Evolutionary conservation across 2,113 vertebrate genomes (phyloP).

Genomic region (Semicossyphus pulcher): DNA sequence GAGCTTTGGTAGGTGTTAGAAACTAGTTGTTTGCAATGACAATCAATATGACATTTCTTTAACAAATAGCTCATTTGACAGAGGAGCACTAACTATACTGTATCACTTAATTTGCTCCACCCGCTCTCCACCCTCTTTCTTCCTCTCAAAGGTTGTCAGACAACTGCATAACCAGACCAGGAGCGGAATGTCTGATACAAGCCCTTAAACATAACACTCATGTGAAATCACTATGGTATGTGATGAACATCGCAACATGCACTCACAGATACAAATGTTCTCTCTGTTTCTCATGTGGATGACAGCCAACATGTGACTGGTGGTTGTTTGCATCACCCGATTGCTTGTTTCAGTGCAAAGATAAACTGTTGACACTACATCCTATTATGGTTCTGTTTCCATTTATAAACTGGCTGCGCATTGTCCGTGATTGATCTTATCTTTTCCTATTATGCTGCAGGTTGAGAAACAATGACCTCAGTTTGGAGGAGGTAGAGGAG

Average conservation of each 20-base stretch:
- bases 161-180: conserved; percentile 83
- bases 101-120: conserved; percentile 5
- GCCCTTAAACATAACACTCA: conserved; percentile 80
- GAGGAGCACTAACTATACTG: background rate
- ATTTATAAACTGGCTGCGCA: background rate
- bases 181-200: conserved; percentile 83
- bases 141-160: conserved; percentile 84
- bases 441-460: conserved; percentile 64
- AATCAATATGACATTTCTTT: background rate
- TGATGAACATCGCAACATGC: background rate
- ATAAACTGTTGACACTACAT: background rate
- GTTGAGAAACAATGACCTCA: conserved; percentile 86
- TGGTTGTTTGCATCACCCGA: background rate
- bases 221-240: conserved; percentile 86
- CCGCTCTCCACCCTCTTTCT: conserved; percentile 21
- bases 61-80: background rate
- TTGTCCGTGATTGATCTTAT: background rate
- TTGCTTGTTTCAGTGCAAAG: background rate
- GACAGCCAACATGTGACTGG: background rate
- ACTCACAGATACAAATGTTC: conserved; percentile 3
- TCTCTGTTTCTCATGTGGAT: background rate
- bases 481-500: conserved; percentile 77
- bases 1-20: conserved; percentile 85
- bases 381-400: background rate
- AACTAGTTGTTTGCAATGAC: background rate